Evolutionary conservation across 2,888 invertebrate species (phyloP).

Genomic region (Sminthurides aquaticus): DNA sequence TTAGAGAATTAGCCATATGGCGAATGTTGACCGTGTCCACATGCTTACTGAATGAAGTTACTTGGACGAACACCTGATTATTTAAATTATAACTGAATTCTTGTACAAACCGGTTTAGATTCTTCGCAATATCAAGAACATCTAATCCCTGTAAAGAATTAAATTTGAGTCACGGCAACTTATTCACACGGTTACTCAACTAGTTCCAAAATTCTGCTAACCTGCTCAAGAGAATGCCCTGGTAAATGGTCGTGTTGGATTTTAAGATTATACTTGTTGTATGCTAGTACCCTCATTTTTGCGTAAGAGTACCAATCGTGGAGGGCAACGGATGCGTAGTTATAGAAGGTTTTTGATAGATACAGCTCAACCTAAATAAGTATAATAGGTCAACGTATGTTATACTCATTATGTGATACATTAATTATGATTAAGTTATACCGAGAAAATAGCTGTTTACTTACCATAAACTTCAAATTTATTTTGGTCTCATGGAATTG

Average conservation of each 20-base stretch:
- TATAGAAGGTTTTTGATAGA: constrained; percentile 90
- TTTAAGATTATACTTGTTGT: constrained; percentile 68
- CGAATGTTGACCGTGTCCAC: constrained; percentile 89
- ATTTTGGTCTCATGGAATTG: constrained; percentile 55
- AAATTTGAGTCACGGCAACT: not conserved
- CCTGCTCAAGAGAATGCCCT: constrained; percentile 90
- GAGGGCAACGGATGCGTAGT: constrained; percentile 89
- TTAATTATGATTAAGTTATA: constrained; percentile 53
- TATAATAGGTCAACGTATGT: constrained; percentile 52
- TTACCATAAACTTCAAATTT: constrained; percentile 55
- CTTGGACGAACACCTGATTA: constrained; percentile 91
- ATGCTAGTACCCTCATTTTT: constrained; percentile 89
- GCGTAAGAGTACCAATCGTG: constrained; percentile 97
- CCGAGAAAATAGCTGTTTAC: constrained; percentile 55
- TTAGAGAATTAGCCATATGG: constrained; percentile 92
- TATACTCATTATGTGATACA: constrained; percentile 56
- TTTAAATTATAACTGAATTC: constrained; percentile 92
- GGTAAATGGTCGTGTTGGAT: constrained; percentile 90
- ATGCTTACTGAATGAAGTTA: constrained; percentile 82
- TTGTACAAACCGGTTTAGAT: constrained; percentile 88
- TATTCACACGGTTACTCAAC: not conserved
- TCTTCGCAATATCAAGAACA: constrained; percentile 92
- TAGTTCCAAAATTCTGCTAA: constrained; percentile 38
- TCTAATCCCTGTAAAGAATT: constrained; percentile 64
- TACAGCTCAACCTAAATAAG: constrained; percentile 66